These are phyloP conservation scores for Enteromius afrohamiltoni DNA, from an alignment of 2,797 vertebrate species.

Conservation along the genomic window DNA sequence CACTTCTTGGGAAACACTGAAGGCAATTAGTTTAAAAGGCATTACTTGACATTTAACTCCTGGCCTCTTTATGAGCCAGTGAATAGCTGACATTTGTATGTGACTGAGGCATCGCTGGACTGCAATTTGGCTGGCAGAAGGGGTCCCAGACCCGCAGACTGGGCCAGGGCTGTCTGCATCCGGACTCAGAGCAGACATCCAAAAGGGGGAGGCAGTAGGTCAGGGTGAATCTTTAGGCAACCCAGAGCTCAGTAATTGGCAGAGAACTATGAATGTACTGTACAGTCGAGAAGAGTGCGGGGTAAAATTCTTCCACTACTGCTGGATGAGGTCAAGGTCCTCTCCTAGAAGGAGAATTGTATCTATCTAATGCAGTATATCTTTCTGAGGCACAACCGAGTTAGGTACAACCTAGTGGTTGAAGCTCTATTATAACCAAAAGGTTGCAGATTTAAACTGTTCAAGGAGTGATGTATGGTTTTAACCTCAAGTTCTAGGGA, in stretches of 20 bases:
- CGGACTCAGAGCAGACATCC: conserved; percentile 34
- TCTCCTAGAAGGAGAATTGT: neutral
- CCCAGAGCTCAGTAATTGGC: conserved; percentile 52
- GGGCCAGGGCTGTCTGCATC: conserved; percentile 41
- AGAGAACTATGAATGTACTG: conserved; percentile 57
- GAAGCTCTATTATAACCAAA: neutral
- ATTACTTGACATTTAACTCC: conserved; percentile 79
- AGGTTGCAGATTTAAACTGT: neutral
- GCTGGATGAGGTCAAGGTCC: neutral
- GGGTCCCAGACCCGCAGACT: conserved; percentile 38
- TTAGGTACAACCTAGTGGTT: neutral
- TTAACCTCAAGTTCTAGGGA: neutral
- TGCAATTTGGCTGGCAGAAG: conserved; percentile 68
- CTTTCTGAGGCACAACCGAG: neutral
- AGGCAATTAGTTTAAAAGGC: conserved; percentile 78
- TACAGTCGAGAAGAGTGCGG: neutral
- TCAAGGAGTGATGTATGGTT: neutral
- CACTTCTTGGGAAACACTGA: conserved; percentile 69
- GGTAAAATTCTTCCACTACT: conserved; percentile 7
- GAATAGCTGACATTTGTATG: conserved; percentile 77
- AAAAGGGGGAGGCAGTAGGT: conserved; percentile 29
- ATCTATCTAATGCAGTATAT: neutral
- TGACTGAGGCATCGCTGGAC: conserved; percentile 66
- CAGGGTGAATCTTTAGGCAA: conserved; percentile 34
- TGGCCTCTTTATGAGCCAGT: conserved; percentile 67